A percentile compares a stretch with the other conserved stretches of the same genome.
These are phyloP conservation scores for Sparidentex hasta DNA, from an alignment of 2,797 vertebrate species.

Conservation along the genomic window DNA sequence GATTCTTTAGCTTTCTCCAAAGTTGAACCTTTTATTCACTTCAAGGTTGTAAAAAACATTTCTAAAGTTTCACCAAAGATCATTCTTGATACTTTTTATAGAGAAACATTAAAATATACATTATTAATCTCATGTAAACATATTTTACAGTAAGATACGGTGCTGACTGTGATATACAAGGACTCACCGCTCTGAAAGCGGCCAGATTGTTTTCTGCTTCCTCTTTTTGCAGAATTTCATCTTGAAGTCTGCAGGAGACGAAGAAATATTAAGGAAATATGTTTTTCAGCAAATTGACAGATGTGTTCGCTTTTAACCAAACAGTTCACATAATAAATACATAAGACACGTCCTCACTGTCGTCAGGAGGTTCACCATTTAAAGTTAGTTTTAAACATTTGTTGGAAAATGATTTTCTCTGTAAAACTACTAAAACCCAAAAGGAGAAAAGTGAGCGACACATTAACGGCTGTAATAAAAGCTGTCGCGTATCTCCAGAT, in stretches of 20 bases:
- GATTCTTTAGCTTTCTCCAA: background rate
- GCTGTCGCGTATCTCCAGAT: background rate
- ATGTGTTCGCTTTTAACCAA: too few species aligned
- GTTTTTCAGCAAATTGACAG: too few species aligned
- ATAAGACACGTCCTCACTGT: background rate
- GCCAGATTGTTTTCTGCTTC: slow-evolving; percentile 95
- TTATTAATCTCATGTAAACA: background rate
- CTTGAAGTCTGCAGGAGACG: slow-evolving; percentile 88
- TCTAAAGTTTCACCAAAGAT: too few species aligned
- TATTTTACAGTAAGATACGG: background rate
- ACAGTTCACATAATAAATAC: too few species aligned
- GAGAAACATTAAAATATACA: too few species aligned
- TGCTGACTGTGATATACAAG: background rate
- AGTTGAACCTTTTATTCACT: too few species aligned
- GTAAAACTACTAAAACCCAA: background rate
- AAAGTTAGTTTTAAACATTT: background rate
- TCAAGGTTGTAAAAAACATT: too few species aligned
- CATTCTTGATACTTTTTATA: too few species aligned
- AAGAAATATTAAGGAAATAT: background rate
- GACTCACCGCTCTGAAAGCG: slow-evolving; percentile 93
- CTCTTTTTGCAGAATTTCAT: slow-evolving; percentile 93
- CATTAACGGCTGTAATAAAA: background rate
- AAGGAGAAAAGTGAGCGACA: background rate
- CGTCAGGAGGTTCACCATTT: background rate
- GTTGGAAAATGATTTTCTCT: too few species aligned